Conservation (phyloP, 2,888 invertebrate genomes). For the Phaedon cochleariae region DNA sequence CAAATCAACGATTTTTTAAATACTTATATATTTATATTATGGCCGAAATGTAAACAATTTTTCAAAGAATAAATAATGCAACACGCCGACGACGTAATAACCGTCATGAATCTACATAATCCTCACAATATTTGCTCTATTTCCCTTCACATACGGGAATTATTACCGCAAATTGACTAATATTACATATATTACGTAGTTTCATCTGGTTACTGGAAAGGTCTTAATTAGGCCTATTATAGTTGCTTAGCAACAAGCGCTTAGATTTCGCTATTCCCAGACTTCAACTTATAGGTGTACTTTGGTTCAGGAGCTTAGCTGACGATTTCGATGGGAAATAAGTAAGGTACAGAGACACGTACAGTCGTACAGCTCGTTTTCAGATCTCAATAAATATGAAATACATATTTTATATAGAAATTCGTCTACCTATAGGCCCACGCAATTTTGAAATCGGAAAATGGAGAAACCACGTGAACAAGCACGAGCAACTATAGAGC, state of each 20-base stretch:
- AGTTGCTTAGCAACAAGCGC: background rate
- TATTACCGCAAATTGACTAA: background rate
- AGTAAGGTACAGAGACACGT: too few species aligned
- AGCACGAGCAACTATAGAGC: background rate
- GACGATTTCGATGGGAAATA: background rate
- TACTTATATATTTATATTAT: too few species aligned
- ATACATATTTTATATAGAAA: too few species aligned
- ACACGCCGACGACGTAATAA: background rate
- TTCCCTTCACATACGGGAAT: background rate
- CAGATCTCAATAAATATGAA: too few species aligned
- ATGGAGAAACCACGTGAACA: conserved; percentile 29
- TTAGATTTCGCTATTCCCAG: background rate
- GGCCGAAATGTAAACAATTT: background rate
- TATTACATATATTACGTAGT: background rate
- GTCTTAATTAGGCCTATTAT: background rate
- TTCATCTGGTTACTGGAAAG: background rate
- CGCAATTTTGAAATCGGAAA: conserved; percentile 21
- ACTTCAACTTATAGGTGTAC: too few species aligned
- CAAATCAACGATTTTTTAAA: too few species aligned
- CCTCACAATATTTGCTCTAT: background rate
- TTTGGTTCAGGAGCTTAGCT: too few species aligned
- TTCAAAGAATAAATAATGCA: background rate
- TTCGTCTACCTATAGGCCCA: too few species aligned
- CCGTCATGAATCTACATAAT: background rate
- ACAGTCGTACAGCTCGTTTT: too few species aligned